These are phyloP conservation scores for Eremobia ochroleuca DNA, from an alignment of 2,888 invertebrate species.

Conservation along the genomic window DNA sequence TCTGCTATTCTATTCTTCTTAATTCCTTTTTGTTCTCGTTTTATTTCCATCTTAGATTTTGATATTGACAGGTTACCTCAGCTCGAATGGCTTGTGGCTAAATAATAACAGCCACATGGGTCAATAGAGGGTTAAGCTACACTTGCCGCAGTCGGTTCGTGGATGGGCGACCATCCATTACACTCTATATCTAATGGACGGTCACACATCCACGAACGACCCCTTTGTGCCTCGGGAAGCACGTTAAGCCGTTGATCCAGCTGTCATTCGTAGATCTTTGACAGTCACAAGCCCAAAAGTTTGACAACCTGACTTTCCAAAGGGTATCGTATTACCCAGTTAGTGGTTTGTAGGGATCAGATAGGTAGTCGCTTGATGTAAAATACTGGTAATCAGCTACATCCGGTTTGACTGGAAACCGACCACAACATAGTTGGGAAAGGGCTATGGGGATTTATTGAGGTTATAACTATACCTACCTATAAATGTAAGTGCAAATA, in stretches of 20 bases:
- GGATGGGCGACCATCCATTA: not conserved
- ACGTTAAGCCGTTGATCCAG: not conserved
- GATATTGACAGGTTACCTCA: not conserved
- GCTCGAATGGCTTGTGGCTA: not conserved
- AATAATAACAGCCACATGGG: not conserved
- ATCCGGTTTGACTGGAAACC: too few species aligned
- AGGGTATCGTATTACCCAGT: not conserved
- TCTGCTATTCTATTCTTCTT: conserved; percentile 9
- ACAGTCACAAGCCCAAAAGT: not conserved
- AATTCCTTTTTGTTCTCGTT: conserved; percentile 1
- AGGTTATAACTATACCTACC: too few species aligned
- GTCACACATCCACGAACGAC: too few species aligned
- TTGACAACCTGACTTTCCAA: not conserved
- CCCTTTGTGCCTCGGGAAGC: too few species aligned
- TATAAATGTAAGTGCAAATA: not conserved
- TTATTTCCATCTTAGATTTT: not conserved
- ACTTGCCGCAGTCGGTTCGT: not conserved
- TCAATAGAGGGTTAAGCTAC: not conserved
- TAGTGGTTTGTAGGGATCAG: not conserved
- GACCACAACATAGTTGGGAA: not conserved
- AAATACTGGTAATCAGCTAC: too few species aligned
- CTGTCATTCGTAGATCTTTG: not conserved
- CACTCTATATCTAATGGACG: too few species aligned
- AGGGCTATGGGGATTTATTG: too few species aligned
- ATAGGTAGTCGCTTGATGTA: not conserved